phyloP scores from a whole-genome alignment of 2,797 vertebrate genomes.

The Ara ararauna region DNA sequence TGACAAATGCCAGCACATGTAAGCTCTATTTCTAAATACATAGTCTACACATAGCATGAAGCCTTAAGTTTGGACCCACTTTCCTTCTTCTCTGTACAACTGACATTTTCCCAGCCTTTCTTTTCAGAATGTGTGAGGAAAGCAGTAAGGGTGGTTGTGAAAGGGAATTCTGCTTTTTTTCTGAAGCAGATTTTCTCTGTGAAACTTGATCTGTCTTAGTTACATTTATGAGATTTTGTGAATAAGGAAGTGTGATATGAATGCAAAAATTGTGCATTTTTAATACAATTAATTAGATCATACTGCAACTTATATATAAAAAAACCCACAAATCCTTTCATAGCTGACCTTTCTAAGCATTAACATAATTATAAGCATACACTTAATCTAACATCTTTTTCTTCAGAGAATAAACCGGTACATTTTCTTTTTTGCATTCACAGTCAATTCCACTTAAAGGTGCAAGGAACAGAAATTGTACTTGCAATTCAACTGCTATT shows the following conservation, averaged over 20 bases:
- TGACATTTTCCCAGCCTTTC: neutral
- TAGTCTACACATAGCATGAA: neutral
- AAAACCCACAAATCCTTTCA: neutral
- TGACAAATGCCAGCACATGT: neutral
- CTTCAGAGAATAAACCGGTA: conserved; percentile 56
- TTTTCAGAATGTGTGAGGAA: neutral
- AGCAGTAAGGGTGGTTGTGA: neutral
- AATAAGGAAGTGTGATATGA: conserved; percentile 60
- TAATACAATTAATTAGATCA: conserved; percentile 71
- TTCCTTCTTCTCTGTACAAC: neutral
- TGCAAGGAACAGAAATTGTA: conserved; percentile 55
- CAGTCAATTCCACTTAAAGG: conserved; percentile 59
- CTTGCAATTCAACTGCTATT: conserved; percentile 43
- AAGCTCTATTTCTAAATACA: neutral
- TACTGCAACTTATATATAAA: conserved; percentile 50
- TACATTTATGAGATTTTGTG: conserved; percentile 56
- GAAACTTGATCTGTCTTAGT: conserved; percentile 49
- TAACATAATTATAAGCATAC: conserved; percentile 40
- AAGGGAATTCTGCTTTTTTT: conserved; percentile 31
- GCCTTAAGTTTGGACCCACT: neutral
- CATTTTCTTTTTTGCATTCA: neutral
- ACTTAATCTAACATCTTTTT: conserved; percentile 39
- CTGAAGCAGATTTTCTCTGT: conserved; percentile 48
- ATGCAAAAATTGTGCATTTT: conserved; percentile 68
- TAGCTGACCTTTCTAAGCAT: conserved; percentile 18